A percentile compares a stretch with the other conserved stretches of the same genome.
Evolutionary conservation across 2,888 invertebrate genomes (phyloP).

Genomic region (Blastobasis adustella): DNA sequence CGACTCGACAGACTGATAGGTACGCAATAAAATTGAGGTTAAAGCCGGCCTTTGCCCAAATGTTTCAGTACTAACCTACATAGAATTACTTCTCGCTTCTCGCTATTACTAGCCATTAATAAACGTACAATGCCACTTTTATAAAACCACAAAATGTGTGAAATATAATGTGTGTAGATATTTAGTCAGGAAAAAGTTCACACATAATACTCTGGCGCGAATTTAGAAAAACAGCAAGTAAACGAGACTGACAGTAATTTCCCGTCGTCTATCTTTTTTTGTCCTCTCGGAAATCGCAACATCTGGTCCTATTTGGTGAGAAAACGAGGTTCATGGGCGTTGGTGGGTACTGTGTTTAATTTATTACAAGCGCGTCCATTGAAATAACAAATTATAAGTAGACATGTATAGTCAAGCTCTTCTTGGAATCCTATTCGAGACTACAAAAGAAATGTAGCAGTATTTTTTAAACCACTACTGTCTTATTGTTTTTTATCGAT

Average conservation of each 20-base stretch:
- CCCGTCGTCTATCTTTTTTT: conserved; percentile 61
- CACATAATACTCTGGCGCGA: neutral
- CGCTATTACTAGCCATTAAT: too few species aligned
- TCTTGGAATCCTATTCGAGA: too few species aligned
- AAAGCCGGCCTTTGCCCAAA: neutral
- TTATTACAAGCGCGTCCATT: too few species aligned
- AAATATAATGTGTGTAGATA: neutral
- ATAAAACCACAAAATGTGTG: too few species aligned
- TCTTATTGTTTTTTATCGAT: too few species aligned
- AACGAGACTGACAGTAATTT: conserved; percentile 58
- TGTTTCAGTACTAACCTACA: too few species aligned
- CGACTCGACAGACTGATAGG: neutral
- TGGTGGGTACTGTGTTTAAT: neutral
- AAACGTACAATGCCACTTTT: too few species aligned
- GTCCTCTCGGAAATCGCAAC: conserved; percentile 58
- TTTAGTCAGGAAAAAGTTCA: neutral
- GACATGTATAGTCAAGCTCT: too few species aligned
- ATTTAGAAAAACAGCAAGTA: conserved; percentile 51
- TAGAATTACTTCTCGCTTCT: too few species aligned
- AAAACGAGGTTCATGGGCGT: conserved; percentile 30
- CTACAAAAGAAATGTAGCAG: too few species aligned
- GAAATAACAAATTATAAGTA: too few species aligned
- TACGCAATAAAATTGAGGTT: conserved; percentile 7
- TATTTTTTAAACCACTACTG: too few species aligned
- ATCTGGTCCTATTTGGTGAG: conserved; percentile 39